Evolutionary conservation across 2,888 invertebrate species (phyloP), one percentile per base, ranked within the genome.

Genomic region (Ditula angustiorana): DNA sequence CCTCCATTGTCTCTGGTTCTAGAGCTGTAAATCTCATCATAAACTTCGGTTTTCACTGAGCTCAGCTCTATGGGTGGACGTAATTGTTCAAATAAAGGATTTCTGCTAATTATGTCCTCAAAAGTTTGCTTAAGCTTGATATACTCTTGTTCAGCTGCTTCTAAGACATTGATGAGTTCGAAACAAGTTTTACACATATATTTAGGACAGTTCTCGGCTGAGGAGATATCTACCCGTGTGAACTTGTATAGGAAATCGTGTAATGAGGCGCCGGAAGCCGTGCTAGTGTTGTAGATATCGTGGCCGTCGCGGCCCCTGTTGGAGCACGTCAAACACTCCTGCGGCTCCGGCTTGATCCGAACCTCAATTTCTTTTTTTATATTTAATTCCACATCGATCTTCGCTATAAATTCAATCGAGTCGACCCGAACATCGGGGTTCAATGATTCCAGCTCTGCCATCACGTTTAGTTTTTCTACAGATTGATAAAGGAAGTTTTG

Each of bases 131-230:
- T 89, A 28, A 90, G 69, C 70, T 87, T 88, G 33, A 76, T 37
- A 63, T 90, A 92, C 67, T 90, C 90, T 13, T 85, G 67, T 72
- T 91, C 91, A 1, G 91, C 86, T 49, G 83, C 84, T 70, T 92
- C 91, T 37, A 92, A 74, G 35, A 88, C 79, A 69, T 87, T 86
- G 47, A 91, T 76, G 50, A 91, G 85, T 24, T 90, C 86, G 65
- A 76, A 81, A 71, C 92, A 92, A 59, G 74, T 80, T 67, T 81
- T 83, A 71, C 91, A 91, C 47, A 89, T 77, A 68, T 73, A 79
- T 70, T 80, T 85, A 28, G 82, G 72, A 68, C 74, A 73, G 59
- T 73, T 77, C 16, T 75, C 73, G 10, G 74, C 62, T n/a, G 71
- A 75, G 16, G 74, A 64, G 28, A 87, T 69, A 47, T 83, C 82